These are phyloP conservation scores for Hypolimnas misippus DNA, from an alignment of 2,888 invertebrate species.

Conservation along the genomic window DNA sequence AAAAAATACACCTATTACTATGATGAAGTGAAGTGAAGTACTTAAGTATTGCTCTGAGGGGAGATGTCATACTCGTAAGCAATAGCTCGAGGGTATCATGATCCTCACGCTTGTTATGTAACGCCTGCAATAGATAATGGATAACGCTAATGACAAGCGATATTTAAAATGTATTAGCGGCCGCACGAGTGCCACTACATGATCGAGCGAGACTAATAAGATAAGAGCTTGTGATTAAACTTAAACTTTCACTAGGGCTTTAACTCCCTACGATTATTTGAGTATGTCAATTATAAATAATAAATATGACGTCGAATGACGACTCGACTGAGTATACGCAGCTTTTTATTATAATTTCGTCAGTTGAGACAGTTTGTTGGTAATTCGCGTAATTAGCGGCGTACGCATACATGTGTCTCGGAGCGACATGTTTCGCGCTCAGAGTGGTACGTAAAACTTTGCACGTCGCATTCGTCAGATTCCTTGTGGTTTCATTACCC, in stretches of 20 bases:
- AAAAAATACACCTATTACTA: constrained; percentile 13
- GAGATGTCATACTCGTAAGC: constrained; percentile 50
- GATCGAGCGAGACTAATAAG: constrained; percentile 78
- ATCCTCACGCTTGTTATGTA: constrained; percentile 66
- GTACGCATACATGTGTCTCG: constrained; percentile 57
- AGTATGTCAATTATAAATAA: constrained; percentile 39
- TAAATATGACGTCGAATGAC: constrained; percentile 25
- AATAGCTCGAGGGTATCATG: constrained; percentile 66
- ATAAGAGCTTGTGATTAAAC: constrained; percentile 66
- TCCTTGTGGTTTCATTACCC: constrained; percentile 66
- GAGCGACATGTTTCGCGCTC: constrained; percentile 58
- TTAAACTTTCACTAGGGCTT: constrained; percentile 73
- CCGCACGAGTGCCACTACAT: constrained; percentile 53
- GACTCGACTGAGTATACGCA: constrained; percentile 54
- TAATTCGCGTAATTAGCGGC: constrained; percentile 72
- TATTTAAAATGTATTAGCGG: constrained; percentile 76
- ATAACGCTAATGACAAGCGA: constrained; percentile 78
- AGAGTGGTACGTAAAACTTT: constrained; percentile 60
- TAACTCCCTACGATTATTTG: constrained; percentile 27
- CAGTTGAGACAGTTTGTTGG: constrained; percentile 64
- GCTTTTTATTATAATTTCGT: constrained; percentile 74
- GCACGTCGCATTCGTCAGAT: constrained; percentile 44
- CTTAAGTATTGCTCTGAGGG: constrained; percentile 29
- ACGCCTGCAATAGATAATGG: constrained; percentile 74
- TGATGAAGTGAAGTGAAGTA: constrained; percentile 8